Base-by-base conservation (phyloP, 2,797 vertebrate species). In the Bufotes viridis region DNA sequence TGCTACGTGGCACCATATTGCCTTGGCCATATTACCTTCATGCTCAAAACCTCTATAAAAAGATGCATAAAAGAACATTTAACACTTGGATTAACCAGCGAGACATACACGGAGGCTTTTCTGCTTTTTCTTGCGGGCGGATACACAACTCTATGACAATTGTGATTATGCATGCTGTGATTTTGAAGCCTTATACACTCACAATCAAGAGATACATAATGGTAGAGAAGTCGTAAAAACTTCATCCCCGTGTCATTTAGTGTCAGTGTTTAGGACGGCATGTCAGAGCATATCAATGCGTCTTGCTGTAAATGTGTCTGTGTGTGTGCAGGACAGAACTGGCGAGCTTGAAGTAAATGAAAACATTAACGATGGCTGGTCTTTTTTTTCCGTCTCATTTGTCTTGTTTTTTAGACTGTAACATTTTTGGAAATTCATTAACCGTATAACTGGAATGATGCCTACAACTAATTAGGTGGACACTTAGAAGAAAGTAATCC, bases 151-250 rank as follows among this genome's bases (percentile, higher is more conserved):
- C 53, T 7, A 24, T 55, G 82, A 70, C 82, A 83, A 2, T 12
- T 70, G 67, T 29, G 34, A 72, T 83, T 58, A 83, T 18, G 67
- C 70, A 55, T 58, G 53, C 55, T 79, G n/a, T 79, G 78, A 58
- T 60, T 79, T 4, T 58, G 78, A 79, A 79, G 78, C 55, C 18
- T 83, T 55, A 58, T 58, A 12, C 24, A 12, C 49, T 83, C 65
- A 57, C 65, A 57, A 83, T 55, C 51, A 55, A 58, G 65, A 34
- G 53, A 83, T 83, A 53, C 82, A 51, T 72, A 74, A 72, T 67
- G n/a, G 26, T 70, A 83, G 53, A 69, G n/a, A 83, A 70, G 67
- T 58, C 82, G 72, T 72, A 83, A 58, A 72, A 83, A 83, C 67
- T 83, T 83, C 29, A 57, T 69, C 26, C 34, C 20, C 9, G 82